Evolutionary conservation across 1,140 invertebrate genomes (phyloP), one percentile per base, ranked within the genome.

Genomic region (Eulimnadia texana): DNA sequence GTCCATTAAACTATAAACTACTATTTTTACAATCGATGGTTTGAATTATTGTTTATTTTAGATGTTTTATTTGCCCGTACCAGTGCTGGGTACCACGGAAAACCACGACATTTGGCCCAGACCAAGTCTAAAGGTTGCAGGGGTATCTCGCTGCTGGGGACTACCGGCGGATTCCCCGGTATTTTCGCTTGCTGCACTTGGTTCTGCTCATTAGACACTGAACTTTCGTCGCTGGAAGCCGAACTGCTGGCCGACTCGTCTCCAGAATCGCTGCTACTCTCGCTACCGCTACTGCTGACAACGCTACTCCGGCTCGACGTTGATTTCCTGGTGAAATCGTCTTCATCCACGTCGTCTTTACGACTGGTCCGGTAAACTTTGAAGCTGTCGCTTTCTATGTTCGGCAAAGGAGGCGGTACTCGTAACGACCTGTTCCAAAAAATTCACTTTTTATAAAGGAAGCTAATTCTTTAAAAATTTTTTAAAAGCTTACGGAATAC

Each of bases 81-180:
- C 56, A 98, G 74, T 0, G 93, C 93, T 33, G 93, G 93, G 76
- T 96, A 96, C 91, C 92, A 96, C 3, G 92, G 92, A 75, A 94
- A 95, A 2, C 92, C 93, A 63, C 92, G 80, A 77, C 91, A 96
- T 71, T 96, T 96, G 0, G 93, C 93, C 93, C 93, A 98, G 1
- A 97, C 93, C 9, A 96, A 78, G 71, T 95, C 90, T 22, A 96
- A 73, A 1, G 90, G 86, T 67, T 89, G 84, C 29, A 90, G 70
- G 24, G 67, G 70, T 66, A 68, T 71, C 10, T 68, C 69, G 64
- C 65, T 68, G 53, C 55, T 62, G 61, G 61, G 61, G 16, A 54
- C 60, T 60, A 49, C 66, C 69, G 29, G 57, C 69, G 13, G 68
- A 68, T n/a, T 61, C 59, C 24, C 63, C 64, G 20, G 58, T 16